Evolutionary conservation across 2,888 invertebrate genomes (phyloP).

Genomic region (Microctonus hyperodae): DNA sequence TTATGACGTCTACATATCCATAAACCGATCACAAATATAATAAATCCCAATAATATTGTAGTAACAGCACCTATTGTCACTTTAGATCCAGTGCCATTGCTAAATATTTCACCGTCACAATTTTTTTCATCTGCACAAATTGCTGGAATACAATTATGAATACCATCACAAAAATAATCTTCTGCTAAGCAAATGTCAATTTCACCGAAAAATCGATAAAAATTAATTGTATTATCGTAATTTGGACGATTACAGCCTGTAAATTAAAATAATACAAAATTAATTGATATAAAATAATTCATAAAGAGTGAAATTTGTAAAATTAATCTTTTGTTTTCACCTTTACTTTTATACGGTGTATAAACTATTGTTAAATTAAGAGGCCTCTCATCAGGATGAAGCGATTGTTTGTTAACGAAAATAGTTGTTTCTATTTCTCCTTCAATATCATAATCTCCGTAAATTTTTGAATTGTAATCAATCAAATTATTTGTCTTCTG

Average conservation of each 20-base stretch:
- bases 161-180: conserved; percentile 62
- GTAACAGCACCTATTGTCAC: conserved; percentile 65
- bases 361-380: conserved; percentile 63
- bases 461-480: conserved; percentile 27
- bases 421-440: conserved; percentile 63
- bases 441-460: conserved; percentile 35
- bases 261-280: conserved; percentile 4
- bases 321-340: neutral
- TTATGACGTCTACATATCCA: conserved; percentile 65
- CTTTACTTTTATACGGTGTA: conserved; percentile 63
- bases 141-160: conserved; percentile 63
- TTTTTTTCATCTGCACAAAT: conserved; percentile 64
- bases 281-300: neutral
- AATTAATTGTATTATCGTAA: conserved; percentile 30
- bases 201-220: conserved; percentile 43
- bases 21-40: conserved; percentile 64
- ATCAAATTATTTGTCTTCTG: conserved; percentile 39
- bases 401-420: conserved; percentile 56
- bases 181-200: conserved; percentile 60
- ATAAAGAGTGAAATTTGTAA: neutral
- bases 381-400: conserved; percentile 47
- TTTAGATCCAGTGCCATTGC: conserved; percentile 57
- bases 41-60: conserved; percentile 63
- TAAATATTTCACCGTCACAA: conserved; percentile 50
- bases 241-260: conserved; percentile 48